Evolutionary conservation across 2,797 vertebrate species (phyloP).

Genomic region (Cheirogaleus major): DNA sequence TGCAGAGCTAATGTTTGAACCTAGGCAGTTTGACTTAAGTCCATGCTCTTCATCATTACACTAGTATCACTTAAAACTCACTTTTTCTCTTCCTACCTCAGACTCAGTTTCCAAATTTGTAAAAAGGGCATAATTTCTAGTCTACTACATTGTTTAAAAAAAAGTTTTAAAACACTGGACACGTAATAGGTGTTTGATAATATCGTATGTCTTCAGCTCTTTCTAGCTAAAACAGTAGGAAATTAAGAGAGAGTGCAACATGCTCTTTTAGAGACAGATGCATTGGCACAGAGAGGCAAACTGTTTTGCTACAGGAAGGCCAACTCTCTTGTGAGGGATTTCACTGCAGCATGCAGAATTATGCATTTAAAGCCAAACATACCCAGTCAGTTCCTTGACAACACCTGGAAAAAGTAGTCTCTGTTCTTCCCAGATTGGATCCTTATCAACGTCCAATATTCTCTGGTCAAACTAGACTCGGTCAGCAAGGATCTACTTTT

Average conservation of each 20-base stretch:
- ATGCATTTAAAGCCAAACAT: background rate
- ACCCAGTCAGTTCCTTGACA: background rate
- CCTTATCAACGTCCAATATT: background rate
- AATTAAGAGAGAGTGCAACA: background rate
- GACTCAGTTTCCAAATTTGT: background rate
- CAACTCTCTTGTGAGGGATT: background rate
- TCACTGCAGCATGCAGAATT: background rate
- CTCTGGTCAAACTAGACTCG: background rate
- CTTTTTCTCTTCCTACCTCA: background rate
- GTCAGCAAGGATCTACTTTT: background rate
- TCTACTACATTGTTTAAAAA: background rate
- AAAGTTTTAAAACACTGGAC: background rate
- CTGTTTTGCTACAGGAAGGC: background rate
- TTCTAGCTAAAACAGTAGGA: background rate
- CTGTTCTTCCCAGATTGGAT: background rate
- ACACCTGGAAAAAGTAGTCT: background rate
- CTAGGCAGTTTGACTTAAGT: background rate
- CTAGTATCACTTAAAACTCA: background rate
- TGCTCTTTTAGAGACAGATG: background rate
- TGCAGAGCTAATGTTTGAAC: background rate
- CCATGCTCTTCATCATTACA: background rate
- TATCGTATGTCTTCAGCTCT: background rate
- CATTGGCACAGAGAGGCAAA: background rate
- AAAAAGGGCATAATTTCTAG: background rate
- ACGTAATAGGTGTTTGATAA: background rate